Evolutionary conservation across 2,113 vertebrate genomes (phyloP).

Genomic region (Agapornis roseicollis): DNA sequence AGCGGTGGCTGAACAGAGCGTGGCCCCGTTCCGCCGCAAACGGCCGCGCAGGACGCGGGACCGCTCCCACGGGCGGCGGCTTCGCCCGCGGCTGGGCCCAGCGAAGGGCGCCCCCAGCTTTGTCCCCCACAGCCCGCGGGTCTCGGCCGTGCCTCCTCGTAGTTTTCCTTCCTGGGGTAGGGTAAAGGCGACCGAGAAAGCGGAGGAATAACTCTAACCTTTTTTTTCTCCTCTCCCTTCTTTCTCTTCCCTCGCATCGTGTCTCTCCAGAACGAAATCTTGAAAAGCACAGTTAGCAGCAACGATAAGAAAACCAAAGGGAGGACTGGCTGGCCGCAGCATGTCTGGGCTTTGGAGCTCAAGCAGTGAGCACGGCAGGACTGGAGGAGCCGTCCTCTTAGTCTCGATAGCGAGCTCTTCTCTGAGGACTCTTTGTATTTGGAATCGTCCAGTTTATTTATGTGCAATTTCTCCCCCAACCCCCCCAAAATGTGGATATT

Average conservation of each 20-base stretch:
- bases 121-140: background rate
- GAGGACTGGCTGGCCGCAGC: constrained; percentile 97
- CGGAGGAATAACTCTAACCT: background rate
- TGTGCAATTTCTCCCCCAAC: constrained; percentile 88
- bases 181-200: background rate
- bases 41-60: background rate
- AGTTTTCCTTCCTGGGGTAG: background rate
- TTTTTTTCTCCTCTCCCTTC: background rate
- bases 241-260: background rate
- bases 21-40: no score
- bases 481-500: constrained; percentile 79
- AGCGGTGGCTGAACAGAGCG: no score
- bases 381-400: constrained; percentile 56
- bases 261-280: constrained; percentile 86
- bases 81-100: background rate
- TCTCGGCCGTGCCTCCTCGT: background rate
- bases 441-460: constrained; percentile 88
- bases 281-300: constrained; percentile 89
- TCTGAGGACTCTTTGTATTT: constrained; percentile 74
- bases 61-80: background rate
- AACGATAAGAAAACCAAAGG: constrained; percentile 98
- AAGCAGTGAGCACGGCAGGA: constrained; percentile 85
- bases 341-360: constrained; percentile 98
- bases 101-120: background rate
- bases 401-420: constrained; percentile 57